Evolutionary conservation across 1,140 invertebrate species (phyloP), one percentile per base, ranked within the genome.

Genomic region (Drosophila busckii): DNA sequence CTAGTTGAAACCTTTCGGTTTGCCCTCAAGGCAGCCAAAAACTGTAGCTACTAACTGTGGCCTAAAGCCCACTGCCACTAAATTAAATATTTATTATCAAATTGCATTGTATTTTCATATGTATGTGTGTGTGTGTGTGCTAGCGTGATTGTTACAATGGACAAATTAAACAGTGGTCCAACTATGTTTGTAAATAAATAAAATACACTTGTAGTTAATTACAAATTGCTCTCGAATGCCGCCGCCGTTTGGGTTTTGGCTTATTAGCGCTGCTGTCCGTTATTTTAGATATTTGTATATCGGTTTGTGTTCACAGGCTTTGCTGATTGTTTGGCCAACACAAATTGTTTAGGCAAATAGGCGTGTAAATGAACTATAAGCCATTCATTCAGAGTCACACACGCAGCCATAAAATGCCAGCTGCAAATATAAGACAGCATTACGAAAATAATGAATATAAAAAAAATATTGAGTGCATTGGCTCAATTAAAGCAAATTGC

Each of bases 191-290:
- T 67, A 67, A 67, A 67, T 76, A 78, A 68, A 80, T 80, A 73
- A 80, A n/a, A n/a, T n/a, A n/a, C n/a, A n/a, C n/a, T 73, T 73
- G 66, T 80, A 80, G 71, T 78, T 78, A 78, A 78, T 78, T 78
- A 68, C 63, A 64, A 80, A 73, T 68, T 78, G 68, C 68, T 73
- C 76, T 78, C 56, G 37, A n/a, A n/a, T n/a, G n/a, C n/a, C n/a
- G 40, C 50, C 55, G 13, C 45, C 62, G 71, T 71, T 71, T 59
- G 73, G 58, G n/a, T n/a, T 78, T 80, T 71, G 53, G 71, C 67
- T 78, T 78, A 78, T 78, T 78, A 78, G 67, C 73, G 63, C 49
- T n/a, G 50, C 35, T 56, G 58, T 31, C 59, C 61, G 76, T 76
- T 60, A 63, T 60, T 37, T 70, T 59, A 23, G 40, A 48, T 46